phyloP scores from a whole-genome alignment of 2,888 invertebrate genomes.

The Amphiduros pacificus region DNA sequence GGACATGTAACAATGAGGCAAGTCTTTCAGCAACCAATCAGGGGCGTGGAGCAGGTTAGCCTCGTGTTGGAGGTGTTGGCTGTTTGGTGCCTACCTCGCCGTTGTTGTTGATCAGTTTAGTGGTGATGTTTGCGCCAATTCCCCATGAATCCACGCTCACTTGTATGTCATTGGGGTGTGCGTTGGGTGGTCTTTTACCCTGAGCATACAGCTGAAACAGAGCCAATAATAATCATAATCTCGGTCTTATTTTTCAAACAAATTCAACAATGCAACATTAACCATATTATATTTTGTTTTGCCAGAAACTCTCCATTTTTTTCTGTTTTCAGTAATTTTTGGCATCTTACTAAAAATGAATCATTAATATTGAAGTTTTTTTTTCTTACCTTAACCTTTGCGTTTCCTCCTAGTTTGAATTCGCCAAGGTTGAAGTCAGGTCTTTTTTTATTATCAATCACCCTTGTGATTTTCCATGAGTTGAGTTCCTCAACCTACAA shows the following conservation, averaged over 20 bases:
- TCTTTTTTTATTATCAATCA: constrained; percentile 49
- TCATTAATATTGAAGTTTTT: too few relatives aligned
- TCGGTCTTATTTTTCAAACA: too few relatives aligned
- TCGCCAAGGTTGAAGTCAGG: constrained; percentile 9
- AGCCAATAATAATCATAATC: too few relatives aligned
- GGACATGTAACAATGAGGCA: not conserved
- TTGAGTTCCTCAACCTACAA: constrained; percentile 58
- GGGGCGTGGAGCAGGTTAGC: not conserved
- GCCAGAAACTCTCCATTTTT: too few relatives aligned
- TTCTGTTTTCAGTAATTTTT: too few relatives aligned
- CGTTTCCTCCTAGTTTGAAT: not conserved
- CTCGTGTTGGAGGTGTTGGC: constrained; percentile 3
- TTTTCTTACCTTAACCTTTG: constrained; percentile 17
- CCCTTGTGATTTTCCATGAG: constrained; percentile 59
- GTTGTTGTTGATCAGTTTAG: constrained; percentile 60
- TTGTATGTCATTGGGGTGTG: constrained; percentile 27
- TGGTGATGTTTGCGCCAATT: constrained; percentile 61
- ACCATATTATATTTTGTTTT: too few relatives aligned
- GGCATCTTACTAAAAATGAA: too few relatives aligned
- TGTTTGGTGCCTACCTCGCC: constrained; percentile 54
- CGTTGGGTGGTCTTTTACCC: not conserved
- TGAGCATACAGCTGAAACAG: constrained; percentile 12
- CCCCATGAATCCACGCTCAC: constrained; percentile 49
- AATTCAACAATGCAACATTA: too few relatives aligned
- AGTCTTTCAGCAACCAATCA: not conserved